phyloP scores from a whole-genome alignment of 2,113 vertebrate genomes.

The Oreocharis arfaki region DNA sequence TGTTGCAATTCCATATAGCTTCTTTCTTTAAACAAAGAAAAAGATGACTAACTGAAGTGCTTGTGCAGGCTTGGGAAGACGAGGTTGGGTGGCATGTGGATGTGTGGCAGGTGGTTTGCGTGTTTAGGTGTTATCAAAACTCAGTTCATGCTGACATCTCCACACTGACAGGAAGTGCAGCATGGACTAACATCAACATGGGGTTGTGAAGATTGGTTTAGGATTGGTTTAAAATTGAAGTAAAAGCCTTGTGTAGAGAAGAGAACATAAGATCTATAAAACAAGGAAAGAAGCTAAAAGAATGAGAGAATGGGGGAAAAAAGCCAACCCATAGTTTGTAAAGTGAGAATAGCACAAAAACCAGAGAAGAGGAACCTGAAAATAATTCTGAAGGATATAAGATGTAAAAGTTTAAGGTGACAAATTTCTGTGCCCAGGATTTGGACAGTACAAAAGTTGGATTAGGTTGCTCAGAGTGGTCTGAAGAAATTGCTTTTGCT shows the following conservation, averaged over 20 bases:
- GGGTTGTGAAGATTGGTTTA: constrained; percentile 7
- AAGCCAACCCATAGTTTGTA: neutral
- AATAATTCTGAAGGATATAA: neutral
- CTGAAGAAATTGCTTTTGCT: neutral
- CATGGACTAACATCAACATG: neutral
- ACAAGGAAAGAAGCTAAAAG: neutral
- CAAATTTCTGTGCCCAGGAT: neutral
- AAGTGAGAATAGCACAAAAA: neutral
- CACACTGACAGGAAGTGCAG: neutral
- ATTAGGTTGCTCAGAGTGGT: neutral
- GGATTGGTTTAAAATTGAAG: neutral
- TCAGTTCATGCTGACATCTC: constrained; percentile 12
- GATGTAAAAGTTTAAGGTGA: neutral
- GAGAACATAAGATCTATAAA: neutral
- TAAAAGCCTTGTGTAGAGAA: neutral
- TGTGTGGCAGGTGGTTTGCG: neutral
- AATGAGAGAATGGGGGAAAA: neutral
- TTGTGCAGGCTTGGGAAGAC: neutral
- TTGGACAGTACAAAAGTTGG: neutral
- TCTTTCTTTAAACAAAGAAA: too few relatives aligned
- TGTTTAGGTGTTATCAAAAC: neutral
- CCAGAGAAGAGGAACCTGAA: neutral
- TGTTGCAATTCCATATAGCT: neutral
- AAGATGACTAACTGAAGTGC: neutral
- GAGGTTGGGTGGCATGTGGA: neutral